Percentiles rank a stretch among this genome's conserved stretches.
These are phyloP conservation scores for Solea solea DNA, from an alignment of 2,113 vertebrate species.

Conservation along the genomic window DNA sequence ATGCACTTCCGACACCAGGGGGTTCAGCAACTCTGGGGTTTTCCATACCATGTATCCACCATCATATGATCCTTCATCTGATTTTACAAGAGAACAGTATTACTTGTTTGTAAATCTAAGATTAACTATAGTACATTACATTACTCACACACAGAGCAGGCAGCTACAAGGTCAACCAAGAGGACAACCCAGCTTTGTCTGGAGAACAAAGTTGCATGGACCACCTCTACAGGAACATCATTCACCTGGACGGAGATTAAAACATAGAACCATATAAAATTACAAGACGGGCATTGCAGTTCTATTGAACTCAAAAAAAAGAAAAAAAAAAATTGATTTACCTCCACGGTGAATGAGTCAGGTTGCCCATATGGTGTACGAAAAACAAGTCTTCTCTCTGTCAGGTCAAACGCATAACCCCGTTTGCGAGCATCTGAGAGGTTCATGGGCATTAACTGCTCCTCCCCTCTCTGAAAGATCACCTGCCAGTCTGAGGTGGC, in stretches of 20 bases:
- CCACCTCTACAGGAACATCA: slow-evolving; percentile 60
- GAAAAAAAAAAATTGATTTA: background rate
- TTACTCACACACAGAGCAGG: slow-evolving; percentile 66
- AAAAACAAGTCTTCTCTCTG: slow-evolving; percentile 60
- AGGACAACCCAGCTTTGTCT: slow-evolving; percentile 67
- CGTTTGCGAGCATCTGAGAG: slow-evolving; percentile 43
- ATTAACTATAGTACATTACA: fast-evolving
- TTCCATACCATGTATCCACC: slow-evolving; percentile 52
- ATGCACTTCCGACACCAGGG: slow-evolving; percentile 10
- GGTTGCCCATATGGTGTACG: slow-evolving; percentile 64
- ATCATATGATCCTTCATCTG: slow-evolving; percentile 61
- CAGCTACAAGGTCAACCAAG: slow-evolving; percentile 62
- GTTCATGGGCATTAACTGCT: slow-evolving; percentile 31
- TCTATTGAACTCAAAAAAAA: background rate
- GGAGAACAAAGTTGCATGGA: slow-evolving; percentile 70
- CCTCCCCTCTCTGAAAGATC: slow-evolving; percentile 47
- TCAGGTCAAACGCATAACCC: slow-evolving; percentile 55
- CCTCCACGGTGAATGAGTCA: slow-evolving; percentile 53
- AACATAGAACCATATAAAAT: too few species aligned
- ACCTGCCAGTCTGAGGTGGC: slow-evolving; percentile 64
- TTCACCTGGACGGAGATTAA: slow-evolving; percentile 46
- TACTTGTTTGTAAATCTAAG: slow-evolving; percentile 4
- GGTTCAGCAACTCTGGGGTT: slow-evolving; percentile 44
- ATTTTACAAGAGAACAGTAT: slow-evolving; percentile 11
- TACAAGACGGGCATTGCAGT: background rate